Evolutionary conservation across 1,140 invertebrate species (phyloP), one percentile per base, ranked within the genome.

Genomic region (Hestina assimilis): DNA sequence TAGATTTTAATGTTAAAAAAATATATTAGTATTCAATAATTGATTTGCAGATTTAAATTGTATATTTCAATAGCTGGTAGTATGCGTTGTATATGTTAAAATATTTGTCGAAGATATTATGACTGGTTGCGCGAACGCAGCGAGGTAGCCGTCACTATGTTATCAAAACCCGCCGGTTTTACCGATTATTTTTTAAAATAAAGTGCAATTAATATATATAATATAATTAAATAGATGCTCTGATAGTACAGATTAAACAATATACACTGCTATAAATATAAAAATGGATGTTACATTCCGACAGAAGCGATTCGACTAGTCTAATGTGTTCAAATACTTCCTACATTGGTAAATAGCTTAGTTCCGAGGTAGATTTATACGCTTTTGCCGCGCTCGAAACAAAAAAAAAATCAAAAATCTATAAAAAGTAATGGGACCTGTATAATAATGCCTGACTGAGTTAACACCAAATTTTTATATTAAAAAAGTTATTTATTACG

Each of bases 391-490:
- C 69, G 64, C 71, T 69, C 73, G 58, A 66, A 47, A 66, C 42
- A 4, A 53, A 48, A 40, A 9, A 33, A 31, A 31, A 54, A 8
- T 24, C 7, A 41, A 40, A 46, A 9, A 46, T 17, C 33, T 38
- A 38, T 48, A 33, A 53, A 59, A 72, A 63, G 71, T 74, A 71
- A 79, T 75, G 80, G 80, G 77, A 82, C 78, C 76, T 80, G 78
- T 79, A 72, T 72, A 63, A 59, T 66, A 80, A 73, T 76, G 75
- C 72, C 72, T 77, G 79, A 82, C 81, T 79, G 79, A 80, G 70
- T 78, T 69, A 81, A 84, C 81, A 82, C 81, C 81, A 84, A 84
- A 82, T 75, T 84, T 79, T 76, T 75, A 68, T 75, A 75, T 67
- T n/a, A n/a, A 66, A 61, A 65, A 59, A 46, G 35, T 63, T 75